Base-by-base conservation (phyloP, 2,797 vertebrate genomes). In the Onychomys leucogaster region DNA sequence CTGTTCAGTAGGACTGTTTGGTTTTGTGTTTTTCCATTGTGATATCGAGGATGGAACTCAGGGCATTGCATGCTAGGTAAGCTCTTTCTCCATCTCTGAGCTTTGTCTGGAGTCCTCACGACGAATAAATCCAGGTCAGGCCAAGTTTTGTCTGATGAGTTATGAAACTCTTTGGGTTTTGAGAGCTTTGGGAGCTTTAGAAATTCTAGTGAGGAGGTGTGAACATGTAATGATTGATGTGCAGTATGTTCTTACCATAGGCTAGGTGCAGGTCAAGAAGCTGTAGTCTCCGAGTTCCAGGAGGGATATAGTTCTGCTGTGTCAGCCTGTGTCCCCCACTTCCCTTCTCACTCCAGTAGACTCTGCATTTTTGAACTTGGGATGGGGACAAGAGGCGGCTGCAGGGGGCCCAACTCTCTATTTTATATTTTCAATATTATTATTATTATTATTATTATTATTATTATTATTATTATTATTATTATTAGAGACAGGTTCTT, bases 71-170 rank as follows among this genome's bases (percentile, higher is more conserved):
- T 19, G 67, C 25, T 57, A 73, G 52, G 14, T 7, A 6, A 37
- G 25, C 17, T 32, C 61, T 49, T 52, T 10, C 16, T 43, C 25
- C 29, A 43, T 25, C 17, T 5, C 27, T 34, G 52, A 89, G 52
- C 86, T 89, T 19, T 59, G 16, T 21, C 67, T 17, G 16, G 41
- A 89, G 86, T 75, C 69, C n/a, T 59, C 27, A 32, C 13, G 16
- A 59, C n/a, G 34, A 69, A 94, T 46, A 9, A 87, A 83, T 90
- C 69, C 89, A 89, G 34, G 41, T 55, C 75, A 94, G 69, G 82
- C 94, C 86, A 94, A 75, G 63, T 81, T 94, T 76, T 96, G 63
- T 57, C 78, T 92, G 90, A 89, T 80, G 37, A 93, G 63, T 88
- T 69, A 87, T 49, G 75, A 92, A 85, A 94, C 91, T 65, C 8